Conservation (phyloP, 1,140 invertebrate species). For the Procambarus clarkii region DNA sequence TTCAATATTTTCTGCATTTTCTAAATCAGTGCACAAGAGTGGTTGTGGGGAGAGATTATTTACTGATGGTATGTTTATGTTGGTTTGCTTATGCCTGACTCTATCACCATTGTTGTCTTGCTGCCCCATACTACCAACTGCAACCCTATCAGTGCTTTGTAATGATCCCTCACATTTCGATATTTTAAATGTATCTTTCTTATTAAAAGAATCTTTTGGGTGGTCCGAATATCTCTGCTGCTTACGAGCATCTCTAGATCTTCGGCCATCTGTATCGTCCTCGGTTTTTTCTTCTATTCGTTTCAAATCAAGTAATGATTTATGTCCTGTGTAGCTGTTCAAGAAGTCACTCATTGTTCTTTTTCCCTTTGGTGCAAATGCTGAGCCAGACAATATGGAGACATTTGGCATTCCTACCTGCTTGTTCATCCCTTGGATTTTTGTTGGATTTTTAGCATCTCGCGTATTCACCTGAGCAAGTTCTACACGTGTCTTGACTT, state of each 20-base stretch:
- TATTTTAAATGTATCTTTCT: background rate
- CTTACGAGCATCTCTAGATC: background rate
- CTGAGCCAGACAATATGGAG: background rate
- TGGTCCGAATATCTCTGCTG: background rate
- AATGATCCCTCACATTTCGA: background rate
- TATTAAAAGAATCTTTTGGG: background rate
- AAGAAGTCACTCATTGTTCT: constrained; percentile 47
- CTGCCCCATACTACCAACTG: background rate
- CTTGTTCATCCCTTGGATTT: background rate
- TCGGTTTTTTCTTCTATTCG: constrained; percentile 45
- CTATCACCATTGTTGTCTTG: background rate
- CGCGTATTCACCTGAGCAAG: background rate
- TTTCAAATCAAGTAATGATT: constrained; percentile 39
- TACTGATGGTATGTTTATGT: background rate
- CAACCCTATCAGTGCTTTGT: background rate
- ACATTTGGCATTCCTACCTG: background rate
- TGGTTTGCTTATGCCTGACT: background rate
- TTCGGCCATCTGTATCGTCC: constrained; percentile 1
- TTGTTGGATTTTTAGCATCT: background rate
- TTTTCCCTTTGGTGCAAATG: constrained; percentile 54
- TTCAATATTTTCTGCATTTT: background rate
- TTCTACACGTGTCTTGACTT: too few relatives aligned
- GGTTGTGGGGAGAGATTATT: background rate
- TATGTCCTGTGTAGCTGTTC: constrained; percentile 36
- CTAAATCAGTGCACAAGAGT: background rate